A percentile compares a stretch with the other conserved stretches of the same genome.
Evolutionary conservation across 2,113 vertebrate genomes (phyloP).

Genomic region (Istiophorus platypterus): DNA sequence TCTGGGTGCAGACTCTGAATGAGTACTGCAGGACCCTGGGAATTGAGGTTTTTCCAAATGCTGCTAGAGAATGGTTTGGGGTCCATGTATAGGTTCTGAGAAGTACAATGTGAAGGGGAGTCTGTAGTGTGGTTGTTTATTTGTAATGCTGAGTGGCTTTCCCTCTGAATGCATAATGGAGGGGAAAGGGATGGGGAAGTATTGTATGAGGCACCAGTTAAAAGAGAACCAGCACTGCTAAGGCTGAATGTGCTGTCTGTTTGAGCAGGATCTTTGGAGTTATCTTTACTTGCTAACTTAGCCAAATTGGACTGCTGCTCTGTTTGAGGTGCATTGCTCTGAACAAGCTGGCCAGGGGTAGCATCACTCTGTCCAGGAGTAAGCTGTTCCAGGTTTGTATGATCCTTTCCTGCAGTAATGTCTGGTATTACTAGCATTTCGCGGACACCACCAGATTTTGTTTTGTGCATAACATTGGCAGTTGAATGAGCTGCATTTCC

Average conservation of each 20-base stretch:
- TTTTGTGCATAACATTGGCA: conserved; percentile 52
- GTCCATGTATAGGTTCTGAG: conserved; percentile 57
- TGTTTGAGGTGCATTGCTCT: conserved; percentile 31
- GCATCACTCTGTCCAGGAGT: conserved; percentile 15
- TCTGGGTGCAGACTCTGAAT: conserved; percentile 76
- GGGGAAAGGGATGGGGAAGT: conserved; percentile 16
- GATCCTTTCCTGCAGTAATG: conserved; percentile 39
- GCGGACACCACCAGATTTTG: conserved; percentile 53
- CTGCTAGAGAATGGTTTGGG: conserved; percentile 74
- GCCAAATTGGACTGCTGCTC: conserved; percentile 44
- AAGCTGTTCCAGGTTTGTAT: conserved; percentile 43
- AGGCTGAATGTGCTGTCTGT: conserved; percentile 17
- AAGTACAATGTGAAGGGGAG: conserved; percentile 37
- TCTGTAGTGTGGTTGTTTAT: conserved; percentile 47
- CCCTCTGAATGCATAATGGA: conserved; percentile 41
- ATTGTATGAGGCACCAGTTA: conserved; percentile 28
- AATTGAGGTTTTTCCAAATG: conserved; percentile 83
- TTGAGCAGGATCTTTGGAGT: conserved; percentile 36
- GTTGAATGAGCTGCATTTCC: conserved; percentile 58
- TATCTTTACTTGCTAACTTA: conserved; percentile 45
- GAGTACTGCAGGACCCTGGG: conserved; percentile 77
- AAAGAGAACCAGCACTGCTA: conserved; percentile 13
- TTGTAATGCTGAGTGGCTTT: conserved; percentile 51
- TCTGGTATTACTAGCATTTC: conserved; percentile 52
- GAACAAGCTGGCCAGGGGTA: conserved; percentile 29